These are phyloP conservation scores for Xenopus borealis DNA, from an alignment of 2,113 vertebrate genomes.

Conservation along the genomic window DNA sequence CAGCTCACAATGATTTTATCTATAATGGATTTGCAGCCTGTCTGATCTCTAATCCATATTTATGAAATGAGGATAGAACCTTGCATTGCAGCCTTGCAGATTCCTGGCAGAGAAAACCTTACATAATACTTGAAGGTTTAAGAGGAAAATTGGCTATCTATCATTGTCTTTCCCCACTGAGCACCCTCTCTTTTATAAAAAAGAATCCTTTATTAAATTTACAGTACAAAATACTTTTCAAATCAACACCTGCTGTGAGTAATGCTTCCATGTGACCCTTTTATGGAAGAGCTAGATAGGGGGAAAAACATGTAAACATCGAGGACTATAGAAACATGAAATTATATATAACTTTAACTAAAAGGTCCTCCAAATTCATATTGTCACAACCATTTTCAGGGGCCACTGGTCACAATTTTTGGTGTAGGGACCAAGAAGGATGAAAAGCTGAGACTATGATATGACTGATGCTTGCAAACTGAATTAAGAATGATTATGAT, in stretches of 20 bases:
- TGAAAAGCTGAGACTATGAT: too few relatives aligned
- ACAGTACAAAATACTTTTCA: constrained; percentile 10
- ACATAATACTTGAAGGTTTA: background rate
- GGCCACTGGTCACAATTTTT: too few relatives aligned
- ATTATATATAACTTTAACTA: too few relatives aligned
- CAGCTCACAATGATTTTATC: constrained; percentile 25
- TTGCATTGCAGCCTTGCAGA: constrained; percentile 10
- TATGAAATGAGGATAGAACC: background rate
- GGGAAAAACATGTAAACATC: too few relatives aligned
- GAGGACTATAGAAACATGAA: too few relatives aligned
- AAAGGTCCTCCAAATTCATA: too few relatives aligned
- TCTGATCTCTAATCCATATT: constrained; percentile 24
- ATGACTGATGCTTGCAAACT: too few relatives aligned
- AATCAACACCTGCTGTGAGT: background rate
- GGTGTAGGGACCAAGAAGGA: too few relatives aligned
- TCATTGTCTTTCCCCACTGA: constrained; percentile 5
- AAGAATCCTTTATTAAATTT: constrained; percentile 19
- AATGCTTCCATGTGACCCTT: background rate
- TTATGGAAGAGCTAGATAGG: too few relatives aligned
- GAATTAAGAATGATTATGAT: too few relatives aligned
- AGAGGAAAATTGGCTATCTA: constrained; percentile 20
- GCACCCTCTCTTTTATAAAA: background rate
- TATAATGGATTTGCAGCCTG: constrained; percentile 4
- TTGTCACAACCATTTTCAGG: too few relatives aligned
- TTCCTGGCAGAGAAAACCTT: background rate